Evolutionary conservation across 2,888 invertebrate species (phyloP).

Genomic region (Drosophila mimica): DNA sequence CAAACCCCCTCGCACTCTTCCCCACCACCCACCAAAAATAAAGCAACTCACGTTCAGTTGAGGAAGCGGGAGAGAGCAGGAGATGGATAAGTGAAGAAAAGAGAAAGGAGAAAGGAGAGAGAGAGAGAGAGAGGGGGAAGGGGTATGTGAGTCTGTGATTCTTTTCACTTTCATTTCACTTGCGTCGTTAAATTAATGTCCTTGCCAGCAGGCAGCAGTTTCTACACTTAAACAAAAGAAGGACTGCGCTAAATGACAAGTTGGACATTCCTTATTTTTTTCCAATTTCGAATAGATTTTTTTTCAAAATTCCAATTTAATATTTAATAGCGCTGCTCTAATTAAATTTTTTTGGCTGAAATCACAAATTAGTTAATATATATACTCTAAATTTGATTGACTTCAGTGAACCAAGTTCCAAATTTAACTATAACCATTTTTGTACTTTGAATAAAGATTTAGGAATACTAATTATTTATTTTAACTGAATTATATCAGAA

Average conservation of each 20-base stretch:
- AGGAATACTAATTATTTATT: neutral
- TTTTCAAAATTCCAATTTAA: fast-evolving
- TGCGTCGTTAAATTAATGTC: conserved; percentile 73
- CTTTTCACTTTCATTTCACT: conserved; percentile 66
- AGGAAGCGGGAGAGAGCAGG: neutral
- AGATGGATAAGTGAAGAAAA: neutral
- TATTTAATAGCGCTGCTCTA: neutral
- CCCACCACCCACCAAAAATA: neutral
- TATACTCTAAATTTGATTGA: no score
- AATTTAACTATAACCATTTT: no score
- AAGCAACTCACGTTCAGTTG: conserved; percentile 57
- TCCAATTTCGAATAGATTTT: neutral
- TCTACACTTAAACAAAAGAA: neutral
- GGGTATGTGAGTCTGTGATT: conserved; percentile 4
- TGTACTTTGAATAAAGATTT: no score
- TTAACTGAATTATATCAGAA: neutral
- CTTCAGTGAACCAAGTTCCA: no score
- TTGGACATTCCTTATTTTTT: neutral
- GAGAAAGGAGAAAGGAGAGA: no score
- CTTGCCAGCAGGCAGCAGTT: conserved; percentile 36
- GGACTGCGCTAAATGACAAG: neutral
- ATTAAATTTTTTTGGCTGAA: neutral
- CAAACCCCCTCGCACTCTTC: neutral
- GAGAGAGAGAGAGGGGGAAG: neutral
- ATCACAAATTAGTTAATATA: neutral